Evolutionary conservation across 2,113 vertebrate genomes (phyloP).

Genomic region (Regulus satrapa): DNA sequence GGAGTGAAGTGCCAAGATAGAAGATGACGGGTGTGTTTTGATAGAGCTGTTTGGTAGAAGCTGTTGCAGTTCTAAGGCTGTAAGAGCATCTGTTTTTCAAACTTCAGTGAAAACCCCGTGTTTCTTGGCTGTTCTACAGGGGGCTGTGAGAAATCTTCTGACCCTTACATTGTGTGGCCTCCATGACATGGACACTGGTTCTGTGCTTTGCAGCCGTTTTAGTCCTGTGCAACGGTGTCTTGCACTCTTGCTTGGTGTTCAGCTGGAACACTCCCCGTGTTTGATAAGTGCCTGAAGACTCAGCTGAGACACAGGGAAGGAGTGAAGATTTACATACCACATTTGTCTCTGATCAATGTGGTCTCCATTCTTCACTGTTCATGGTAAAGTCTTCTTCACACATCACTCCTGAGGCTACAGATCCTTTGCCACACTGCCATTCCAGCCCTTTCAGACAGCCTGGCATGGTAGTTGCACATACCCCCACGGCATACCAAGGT

Average conservation of each 20-base stretch:
- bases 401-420: neutral
- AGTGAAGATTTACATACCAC: neutral
- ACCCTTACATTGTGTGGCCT: neutral
- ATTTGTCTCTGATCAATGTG: neutral
- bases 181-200: neutral
- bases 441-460: neutral
- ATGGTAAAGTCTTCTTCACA: neutral
- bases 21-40: neutral
- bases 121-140: neutral
- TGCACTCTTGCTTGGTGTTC: neutral
- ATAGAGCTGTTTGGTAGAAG: constrained; percentile 1
- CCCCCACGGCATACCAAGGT: neutral
- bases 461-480: neutral
- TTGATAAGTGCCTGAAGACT: neutral
- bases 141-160: neutral
- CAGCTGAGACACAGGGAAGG: neutral
- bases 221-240: neutral
- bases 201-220: neutral
- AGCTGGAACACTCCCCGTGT: neutral
- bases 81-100: neutral
- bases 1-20: neutral
- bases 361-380: neutral
- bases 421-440: neutral
- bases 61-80: neutral
- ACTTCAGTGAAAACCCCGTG: neutral